phyloP scores from a whole-genome alignment of 2,888 invertebrate species.

The Gasteruption jaculator region DNA sequence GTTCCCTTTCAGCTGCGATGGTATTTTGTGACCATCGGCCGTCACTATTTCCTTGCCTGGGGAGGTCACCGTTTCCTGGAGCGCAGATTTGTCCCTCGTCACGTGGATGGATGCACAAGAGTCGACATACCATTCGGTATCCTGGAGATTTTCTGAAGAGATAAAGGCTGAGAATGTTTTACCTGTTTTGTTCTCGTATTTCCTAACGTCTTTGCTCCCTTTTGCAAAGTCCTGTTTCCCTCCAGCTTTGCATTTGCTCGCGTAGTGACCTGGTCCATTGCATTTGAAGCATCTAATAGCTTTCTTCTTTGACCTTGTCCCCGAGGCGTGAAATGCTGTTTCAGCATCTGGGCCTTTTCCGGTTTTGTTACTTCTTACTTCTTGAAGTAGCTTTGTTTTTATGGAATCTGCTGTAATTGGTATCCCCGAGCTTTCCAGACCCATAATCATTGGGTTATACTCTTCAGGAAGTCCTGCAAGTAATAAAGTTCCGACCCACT shows the following conservation, averaged over 20 bases:
- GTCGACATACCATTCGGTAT: constrained; percentile 15
- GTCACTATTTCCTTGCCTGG: constrained; percentile 1
- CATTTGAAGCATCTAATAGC: constrained; percentile 16
- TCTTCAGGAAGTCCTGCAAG: constrained; percentile 32
- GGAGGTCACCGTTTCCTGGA: constrained; percentile 2
- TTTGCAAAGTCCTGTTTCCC: background rate
- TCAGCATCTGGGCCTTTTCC: too few species aligned
- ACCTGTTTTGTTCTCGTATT: too few species aligned
- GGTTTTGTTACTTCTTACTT: too few species aligned
- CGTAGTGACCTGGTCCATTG: constrained; percentile 7
- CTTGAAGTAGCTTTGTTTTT: constrained; percentile 36
- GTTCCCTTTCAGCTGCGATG: background rate
- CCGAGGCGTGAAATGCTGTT: too few species aligned
- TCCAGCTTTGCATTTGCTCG: constrained; percentile 5
- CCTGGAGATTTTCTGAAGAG: too few species aligned
- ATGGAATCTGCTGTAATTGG: too few species aligned
- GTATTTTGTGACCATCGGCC: constrained; percentile 11
- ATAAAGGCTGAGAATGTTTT: too few species aligned
- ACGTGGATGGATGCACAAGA: constrained; percentile 18
- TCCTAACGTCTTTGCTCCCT: too few species aligned
- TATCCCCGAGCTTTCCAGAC: constrained; percentile 28
- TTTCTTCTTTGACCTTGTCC: too few species aligned
- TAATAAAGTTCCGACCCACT: constrained; percentile 35
- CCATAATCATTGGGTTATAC: constrained; percentile 36
- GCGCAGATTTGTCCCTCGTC: constrained; percentile 11